Percentiles rank a stretch among this genome's conserved stretches.
Conservation (phyloP, 2,888 invertebrate species). For the Rhingia rostrata region DNA sequence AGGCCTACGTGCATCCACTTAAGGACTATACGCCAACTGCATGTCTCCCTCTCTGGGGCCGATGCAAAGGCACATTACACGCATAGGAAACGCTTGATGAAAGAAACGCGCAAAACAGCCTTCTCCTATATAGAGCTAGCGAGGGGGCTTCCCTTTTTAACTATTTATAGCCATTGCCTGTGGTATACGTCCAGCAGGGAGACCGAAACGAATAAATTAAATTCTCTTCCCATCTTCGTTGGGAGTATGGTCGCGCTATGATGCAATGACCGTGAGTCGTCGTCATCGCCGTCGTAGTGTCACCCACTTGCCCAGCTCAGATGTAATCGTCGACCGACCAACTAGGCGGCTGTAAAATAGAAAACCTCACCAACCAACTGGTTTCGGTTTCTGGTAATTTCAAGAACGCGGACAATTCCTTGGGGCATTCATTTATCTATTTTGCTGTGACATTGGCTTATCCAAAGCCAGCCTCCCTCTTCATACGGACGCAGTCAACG, state of each 20-base stretch:
- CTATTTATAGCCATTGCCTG: slow-evolving; percentile 60
- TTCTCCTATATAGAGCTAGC: slow-evolving; percentile 21
- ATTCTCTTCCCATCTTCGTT: slow-evolving; percentile 46
- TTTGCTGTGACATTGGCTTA: slow-evolving; percentile 44
- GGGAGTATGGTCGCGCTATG: slow-evolving; percentile 29
- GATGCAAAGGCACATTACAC: slow-evolving; percentile 40
- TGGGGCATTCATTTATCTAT: slow-evolving; percentile 43
- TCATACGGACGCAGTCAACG: neutral
- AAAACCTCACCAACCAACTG: slow-evolving; percentile 38
- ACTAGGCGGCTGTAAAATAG: slow-evolving; percentile 36
- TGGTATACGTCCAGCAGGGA: slow-evolving; percentile 43
- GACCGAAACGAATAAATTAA: slow-evolving; percentile 66
- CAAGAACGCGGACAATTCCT: slow-evolving; percentile 45
- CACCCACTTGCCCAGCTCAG: slow-evolving; percentile 31
- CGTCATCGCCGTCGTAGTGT: slow-evolving; percentile 28
- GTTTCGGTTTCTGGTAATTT: slow-evolving; percentile 33
- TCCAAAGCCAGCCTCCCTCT: slow-evolving; percentile 6
- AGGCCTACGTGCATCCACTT: slow-evolving; percentile 60
- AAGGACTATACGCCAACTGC: slow-evolving; percentile 42
- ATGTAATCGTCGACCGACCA: slow-evolving; percentile 39
- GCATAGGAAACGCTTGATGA: slow-evolving; percentile 39
- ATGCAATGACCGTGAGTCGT: slow-evolving; percentile 49
- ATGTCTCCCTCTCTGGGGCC: neutral
- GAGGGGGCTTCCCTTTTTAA: slow-evolving; percentile 21
- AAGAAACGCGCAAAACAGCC: slow-evolving; percentile 19